Evolutionary conservation across 23 tunicate genomes (phyloP).

Genomic region (Botrylloides violaceus): DNA sequence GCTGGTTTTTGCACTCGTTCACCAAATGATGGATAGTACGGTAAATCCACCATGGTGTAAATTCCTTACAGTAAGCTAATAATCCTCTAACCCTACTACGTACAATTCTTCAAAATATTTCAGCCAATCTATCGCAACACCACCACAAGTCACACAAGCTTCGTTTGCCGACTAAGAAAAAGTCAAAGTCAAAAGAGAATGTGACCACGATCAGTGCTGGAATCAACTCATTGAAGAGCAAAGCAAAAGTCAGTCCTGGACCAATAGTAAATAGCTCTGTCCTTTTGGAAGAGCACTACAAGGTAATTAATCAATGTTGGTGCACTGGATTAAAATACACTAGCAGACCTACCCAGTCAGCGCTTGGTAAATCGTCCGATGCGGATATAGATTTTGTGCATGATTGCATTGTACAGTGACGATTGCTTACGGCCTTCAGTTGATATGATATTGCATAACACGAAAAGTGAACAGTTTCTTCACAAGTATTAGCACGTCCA

Average conservation of each 20-base stretch:
- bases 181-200: constrained; percentile 21
- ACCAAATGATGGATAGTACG: too few species aligned
- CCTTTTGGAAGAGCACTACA: constrained; percentile 8
- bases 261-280: constrained; percentile 19
- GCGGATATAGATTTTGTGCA: too few species aligned
- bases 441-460: too few species aligned
- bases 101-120: not conserved
- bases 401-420: too few species aligned
- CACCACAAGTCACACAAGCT: constrained; percentile 16
- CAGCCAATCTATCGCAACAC: constrained; percentile 14
- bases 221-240: not conserved
- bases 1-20: too few species aligned
- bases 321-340: too few species aligned
- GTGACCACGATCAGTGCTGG: constrained; percentile 10
- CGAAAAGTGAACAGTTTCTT: too few species aligned
- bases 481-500: too few species aligned
- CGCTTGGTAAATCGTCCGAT: too few species aligned
- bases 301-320: constrained; percentile 2
- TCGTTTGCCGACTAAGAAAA: constrained; percentile 18
- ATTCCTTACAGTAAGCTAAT: not conserved
- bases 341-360: too few species aligned
- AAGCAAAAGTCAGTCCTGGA: not conserved
- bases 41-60: too few species aligned
- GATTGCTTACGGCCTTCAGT: too few species aligned
- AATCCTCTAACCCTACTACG: not conserved